Percentiles rank a stretch among this genome's conserved stretches.
phyloP scores from a whole-genome alignment of 2,113 vertebrate genomes.

The Notothenia rossii region DNA sequence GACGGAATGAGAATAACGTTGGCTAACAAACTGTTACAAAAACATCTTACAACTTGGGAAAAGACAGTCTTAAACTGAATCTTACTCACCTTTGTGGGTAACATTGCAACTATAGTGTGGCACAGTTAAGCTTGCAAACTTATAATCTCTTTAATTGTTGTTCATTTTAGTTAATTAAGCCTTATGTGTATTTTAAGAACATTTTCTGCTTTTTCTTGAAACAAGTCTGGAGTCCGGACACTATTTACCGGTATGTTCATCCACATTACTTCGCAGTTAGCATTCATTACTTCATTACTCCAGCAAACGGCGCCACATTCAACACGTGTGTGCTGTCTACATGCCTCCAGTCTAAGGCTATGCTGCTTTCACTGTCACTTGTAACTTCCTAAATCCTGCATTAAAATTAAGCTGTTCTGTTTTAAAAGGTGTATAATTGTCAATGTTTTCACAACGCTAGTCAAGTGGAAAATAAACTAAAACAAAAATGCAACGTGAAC shows the following conservation, averaged over 20 bases:
- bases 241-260: no score
- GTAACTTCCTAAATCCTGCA: neutral
- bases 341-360: rapidly evolving
- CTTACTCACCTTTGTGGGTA: conserved; percentile 4
- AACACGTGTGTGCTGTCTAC: neutral
- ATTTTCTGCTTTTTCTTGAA: neutral
- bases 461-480: neutral
- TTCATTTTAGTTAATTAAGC: neutral
- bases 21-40: no score
- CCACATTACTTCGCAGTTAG: neutral
- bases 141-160: rapidly evolving
- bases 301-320: conserved; percentile 57
- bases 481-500: neutral
- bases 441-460: neutral
- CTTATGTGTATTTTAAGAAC: neutral
- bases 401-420: neutral
- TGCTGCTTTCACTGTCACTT: conserved; percentile 29
- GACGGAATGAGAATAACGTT: neutral
- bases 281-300: conserved; percentile 20
- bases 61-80: neutral
- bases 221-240: neutral
- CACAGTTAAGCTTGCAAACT: neutral
- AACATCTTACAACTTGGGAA: neutral
- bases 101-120: neutral
- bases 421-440: neutral